These are phyloP conservation scores for Drosophila kokeensis DNA, from an alignment of 2,888 invertebrate species.

Conservation along the genomic window DNA sequence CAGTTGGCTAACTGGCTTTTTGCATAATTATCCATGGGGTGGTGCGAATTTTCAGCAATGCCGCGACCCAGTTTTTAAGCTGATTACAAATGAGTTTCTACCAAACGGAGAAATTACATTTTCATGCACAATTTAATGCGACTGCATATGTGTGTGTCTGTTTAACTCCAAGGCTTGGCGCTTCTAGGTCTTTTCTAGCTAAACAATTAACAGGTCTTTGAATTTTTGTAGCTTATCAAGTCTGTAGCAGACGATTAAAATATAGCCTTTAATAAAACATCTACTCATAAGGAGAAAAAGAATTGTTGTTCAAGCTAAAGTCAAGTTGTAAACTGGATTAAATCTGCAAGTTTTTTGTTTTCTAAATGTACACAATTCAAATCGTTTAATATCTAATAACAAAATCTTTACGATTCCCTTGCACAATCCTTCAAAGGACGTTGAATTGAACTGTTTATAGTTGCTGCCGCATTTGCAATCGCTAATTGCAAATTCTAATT, in stretches of 20 bases:
- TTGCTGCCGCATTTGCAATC: not conserved
- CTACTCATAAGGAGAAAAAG: not conserved
- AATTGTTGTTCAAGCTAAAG: not conserved
- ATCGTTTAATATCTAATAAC: not conserved
- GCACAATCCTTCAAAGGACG: conserved; percentile 1
- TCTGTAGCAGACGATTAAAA: not conserved
- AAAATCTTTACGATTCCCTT: not conserved
- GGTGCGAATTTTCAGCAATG: conserved; percentile 29
- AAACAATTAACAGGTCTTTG: not conserved
- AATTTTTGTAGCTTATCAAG: not conserved
- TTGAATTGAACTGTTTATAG: not conserved
- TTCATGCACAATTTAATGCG: conserved; percentile 3
- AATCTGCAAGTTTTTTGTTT: not conserved
- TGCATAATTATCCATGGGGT: conserved; percentile 71
- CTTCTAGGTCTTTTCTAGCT: not conserved
- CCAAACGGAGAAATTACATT: conserved; percentile 1
- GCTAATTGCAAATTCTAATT: conserved; percentile 8
- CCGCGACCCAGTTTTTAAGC: conserved; percentile 47
- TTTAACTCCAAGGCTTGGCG: not conserved
- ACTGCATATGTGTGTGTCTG: not conserved
- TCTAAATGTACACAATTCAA: not conserved
- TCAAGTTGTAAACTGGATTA: not conserved
- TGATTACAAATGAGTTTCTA: conserved; percentile 23
- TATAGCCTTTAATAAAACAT: not conserved
- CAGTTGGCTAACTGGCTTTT: conserved; percentile 64